Evolutionary conservation across 2,113 vertebrate genomes (phyloP).

Genomic region (Sula dactylatra): DNA sequence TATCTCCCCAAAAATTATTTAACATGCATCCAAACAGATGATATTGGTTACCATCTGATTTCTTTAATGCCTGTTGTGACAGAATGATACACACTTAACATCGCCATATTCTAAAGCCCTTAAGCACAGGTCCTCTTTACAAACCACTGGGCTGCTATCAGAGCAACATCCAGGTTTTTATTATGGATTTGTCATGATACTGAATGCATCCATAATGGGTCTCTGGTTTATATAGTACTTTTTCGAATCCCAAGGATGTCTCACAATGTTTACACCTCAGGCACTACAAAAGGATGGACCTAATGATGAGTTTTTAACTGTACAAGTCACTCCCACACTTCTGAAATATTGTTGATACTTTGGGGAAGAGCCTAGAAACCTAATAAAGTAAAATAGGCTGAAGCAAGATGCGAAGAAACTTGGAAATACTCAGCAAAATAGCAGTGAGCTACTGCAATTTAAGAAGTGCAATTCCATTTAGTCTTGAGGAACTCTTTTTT

Average conservation of each 20-base stretch:
- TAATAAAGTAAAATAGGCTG: not conserved
- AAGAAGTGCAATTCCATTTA: not conserved
- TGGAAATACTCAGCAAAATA: not conserved
- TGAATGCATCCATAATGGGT: not conserved
- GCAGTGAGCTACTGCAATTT: not conserved
- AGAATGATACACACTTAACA: not conserved
- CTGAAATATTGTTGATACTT: not conserved
- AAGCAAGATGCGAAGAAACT: not conserved
- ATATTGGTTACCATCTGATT: not conserved
- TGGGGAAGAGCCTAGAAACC: not conserved
- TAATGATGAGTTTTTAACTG: not conserved
- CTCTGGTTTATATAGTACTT: not conserved
- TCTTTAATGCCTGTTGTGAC: not conserved
- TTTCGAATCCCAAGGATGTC: not conserved
- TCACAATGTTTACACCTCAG: not conserved
- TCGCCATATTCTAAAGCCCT: not conserved
- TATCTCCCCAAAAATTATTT: not conserved
- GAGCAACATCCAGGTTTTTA: not conserved
- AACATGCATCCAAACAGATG: not conserved
- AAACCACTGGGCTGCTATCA: not conserved
- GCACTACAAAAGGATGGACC: not conserved
- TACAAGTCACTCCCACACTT: not conserved
- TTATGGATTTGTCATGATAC: not conserved
- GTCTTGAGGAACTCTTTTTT: not conserved
- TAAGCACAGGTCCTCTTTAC: not conserved